Base-by-base conservation (phyloP, 1,140 invertebrate species). In the Bombus vancouverensis region DNA sequence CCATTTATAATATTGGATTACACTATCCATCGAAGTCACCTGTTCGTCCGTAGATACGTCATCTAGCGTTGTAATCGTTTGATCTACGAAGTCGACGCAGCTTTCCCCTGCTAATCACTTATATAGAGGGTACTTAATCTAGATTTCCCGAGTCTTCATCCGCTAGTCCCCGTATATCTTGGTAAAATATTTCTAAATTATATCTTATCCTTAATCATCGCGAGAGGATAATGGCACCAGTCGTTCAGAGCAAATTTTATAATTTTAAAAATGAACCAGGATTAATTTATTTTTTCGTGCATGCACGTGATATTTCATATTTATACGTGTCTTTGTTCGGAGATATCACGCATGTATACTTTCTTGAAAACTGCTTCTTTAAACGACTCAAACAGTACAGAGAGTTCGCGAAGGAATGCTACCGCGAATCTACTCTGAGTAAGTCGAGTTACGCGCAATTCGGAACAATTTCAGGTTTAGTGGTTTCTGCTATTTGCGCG, bases 401-500 rank as follows among this genome's bases (percentile, higher is more conserved):
- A 37, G 39, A 65, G 73, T 71, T 83, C 57, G 62, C 72, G 8
- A 32, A 71, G 65, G 86, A 71, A 81, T 77, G 84, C 81, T 77
- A 83, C 76, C 13, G 28, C 59, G 59, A 80, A 70, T 66, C 88
- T 92, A 87, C 88, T 88, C 90, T 90, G 93, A 92, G 91, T 93
- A 94, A 94, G 93, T 92, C 92, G 90, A 88, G 82, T 87, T 89
- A 88, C 91, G 82, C 86, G 89, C 92, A 93, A 94, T 94, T 94
- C 91, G 91, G 92, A 89, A 94, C 93, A 93, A 94, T 93, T 94
- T 94, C 92, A 91, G 93, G 89, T 92, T 94, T 93, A 93, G 93
- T 92, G 92, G 93, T 94, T 93, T 93, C 93, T 94, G 92, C 93
- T 94, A 94, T 94, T 94, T 93, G 92, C 90, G 85, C 92, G 89